phyloP scores from a whole-genome alignment of 2,888 invertebrate genomes.

The Urechis unicinctus region DNA sequence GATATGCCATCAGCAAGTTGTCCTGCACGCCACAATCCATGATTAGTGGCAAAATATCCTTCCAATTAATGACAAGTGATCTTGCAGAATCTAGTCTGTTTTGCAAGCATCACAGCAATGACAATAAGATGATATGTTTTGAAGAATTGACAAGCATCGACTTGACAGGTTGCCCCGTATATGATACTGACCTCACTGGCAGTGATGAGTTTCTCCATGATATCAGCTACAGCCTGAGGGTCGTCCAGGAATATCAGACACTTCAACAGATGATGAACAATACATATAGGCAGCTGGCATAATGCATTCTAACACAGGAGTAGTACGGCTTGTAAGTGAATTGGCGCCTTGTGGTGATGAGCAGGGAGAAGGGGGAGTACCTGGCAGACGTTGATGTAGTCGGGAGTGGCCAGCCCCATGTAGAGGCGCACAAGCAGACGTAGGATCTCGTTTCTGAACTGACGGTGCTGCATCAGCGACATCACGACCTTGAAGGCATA shows the following conservation, averaged over 20 bases:
- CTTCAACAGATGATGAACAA: conserved; percentile 55
- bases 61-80: no score
- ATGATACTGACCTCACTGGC: conserved; percentile 11
- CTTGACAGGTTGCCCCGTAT: no score
- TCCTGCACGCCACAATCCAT: conserved; percentile 52
- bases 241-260: conserved; percentile 95
- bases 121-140: no score
- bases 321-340: no score
- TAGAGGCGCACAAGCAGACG: conserved; percentile 84
- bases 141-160: no score
- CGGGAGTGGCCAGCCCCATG: conserved; percentile 79
- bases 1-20: conserved; percentile 90
- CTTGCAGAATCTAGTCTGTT: no score
- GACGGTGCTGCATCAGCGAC: conserved; percentile 89
- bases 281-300: no score
- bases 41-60: background rate
- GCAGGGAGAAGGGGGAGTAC: conserved; percentile 23
- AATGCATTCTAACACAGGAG: no score
- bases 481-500: conserved; percentile 96
- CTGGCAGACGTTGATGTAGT: conserved; percentile 93
- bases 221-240: conserved; percentile 83
- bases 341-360: no score
- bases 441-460: conserved; percentile 78
- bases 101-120: no score
- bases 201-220: conserved; percentile 75